Conservation (phyloP, 92 coral and sea anemone genomes). For the Desmophyllum pertusum region DNA sequence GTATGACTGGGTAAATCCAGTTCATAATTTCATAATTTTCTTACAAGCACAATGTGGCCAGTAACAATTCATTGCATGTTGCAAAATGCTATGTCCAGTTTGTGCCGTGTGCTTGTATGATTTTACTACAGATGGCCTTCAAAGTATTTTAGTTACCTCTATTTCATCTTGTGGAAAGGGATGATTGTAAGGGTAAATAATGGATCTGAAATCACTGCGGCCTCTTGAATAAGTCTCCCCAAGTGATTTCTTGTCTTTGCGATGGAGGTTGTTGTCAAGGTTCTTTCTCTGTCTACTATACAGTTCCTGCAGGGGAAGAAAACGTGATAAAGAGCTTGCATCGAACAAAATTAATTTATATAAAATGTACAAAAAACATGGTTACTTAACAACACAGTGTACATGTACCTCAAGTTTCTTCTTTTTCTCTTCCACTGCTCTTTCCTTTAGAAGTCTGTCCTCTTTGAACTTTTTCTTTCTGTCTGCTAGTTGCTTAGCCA, state of each 20-base stretch:
- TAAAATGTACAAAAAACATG: neutral
- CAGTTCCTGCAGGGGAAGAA: slow-evolving; percentile 63
- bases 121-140: neutral
- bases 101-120: too few relatives aligned
- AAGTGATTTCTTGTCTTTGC: slow-evolving; percentile 69
- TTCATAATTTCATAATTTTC: too few relatives aligned
- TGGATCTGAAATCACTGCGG: slow-evolving; percentile 52
- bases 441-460: slow-evolving; percentile 79
- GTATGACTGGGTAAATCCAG: too few relatives aligned
- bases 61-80: too few relatives aligned
- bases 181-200: slow-evolving; percentile 60
- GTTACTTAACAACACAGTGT: neutral
- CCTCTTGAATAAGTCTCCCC: slow-evolving; percentile 89
- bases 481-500: slow-evolving; percentile 90
- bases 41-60: too few relatives aligned
- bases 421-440: slow-evolving; percentile 83
- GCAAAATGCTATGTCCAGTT: too few relatives aligned
- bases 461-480: slow-evolving; percentile 83
- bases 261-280: slow-evolving; percentile 66
- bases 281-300: slow-evolving; percentile 88
- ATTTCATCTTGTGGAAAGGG: slow-evolving; percentile 57
- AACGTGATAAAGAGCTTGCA: neutral
- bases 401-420: slow-evolving; percentile 80
- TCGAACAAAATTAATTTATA: neutral
- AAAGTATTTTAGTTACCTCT: slow-evolving; percentile 55